Evolutionary conservation across 2,113 vertebrate species (phyloP), one percentile per base, ranked within the genome.

Genomic region (Epinephelus cyanopodus): DNA sequence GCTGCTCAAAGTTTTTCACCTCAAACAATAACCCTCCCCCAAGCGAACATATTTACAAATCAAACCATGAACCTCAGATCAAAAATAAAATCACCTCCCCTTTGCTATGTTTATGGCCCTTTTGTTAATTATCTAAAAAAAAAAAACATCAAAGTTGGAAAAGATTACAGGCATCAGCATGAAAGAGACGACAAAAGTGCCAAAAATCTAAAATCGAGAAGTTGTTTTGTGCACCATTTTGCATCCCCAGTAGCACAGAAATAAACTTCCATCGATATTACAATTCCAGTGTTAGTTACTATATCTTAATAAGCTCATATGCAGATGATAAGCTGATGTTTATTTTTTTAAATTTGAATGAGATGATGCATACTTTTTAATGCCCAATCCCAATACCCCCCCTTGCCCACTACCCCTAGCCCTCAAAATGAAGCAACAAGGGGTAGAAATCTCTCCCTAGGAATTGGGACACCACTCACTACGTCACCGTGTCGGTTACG

Each of bases 11-110:
- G 45, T 53, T 76, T 77, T 72, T 62, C 48, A 53, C 58, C 67
- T 79, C 81, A 62, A 61, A 57, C 53, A 52, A 37, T 53, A 60
- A 85, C 64, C 21, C 53, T 74, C 57, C 77, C 61, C 61, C 12
- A 4, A 65, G 53, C 14, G 14, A 42, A 47, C 53, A 23, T 66
- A 83, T 84, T 90, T 83, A 61, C 71, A 89, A 87, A 84, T 78
- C 64, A 74, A 80, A 77, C 63, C 56, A 48, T 54, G 42, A 70
- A 62, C 72, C 18, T 45, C 56, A 56, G 39, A 79, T 66, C 57
- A 71, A 63, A 83, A 75, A 12, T 73, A 21, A 77, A 80, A 74
- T 66, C 63, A 33, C 18, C 62, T 47, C 39, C 1, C 77, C 79
- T 45, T 62, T 9, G 0, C 4, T 6, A 15, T 81, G 77, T 66